Conservation (phyloP, 2,888 invertebrate species). For the Chrysina gloriosa region DNA sequence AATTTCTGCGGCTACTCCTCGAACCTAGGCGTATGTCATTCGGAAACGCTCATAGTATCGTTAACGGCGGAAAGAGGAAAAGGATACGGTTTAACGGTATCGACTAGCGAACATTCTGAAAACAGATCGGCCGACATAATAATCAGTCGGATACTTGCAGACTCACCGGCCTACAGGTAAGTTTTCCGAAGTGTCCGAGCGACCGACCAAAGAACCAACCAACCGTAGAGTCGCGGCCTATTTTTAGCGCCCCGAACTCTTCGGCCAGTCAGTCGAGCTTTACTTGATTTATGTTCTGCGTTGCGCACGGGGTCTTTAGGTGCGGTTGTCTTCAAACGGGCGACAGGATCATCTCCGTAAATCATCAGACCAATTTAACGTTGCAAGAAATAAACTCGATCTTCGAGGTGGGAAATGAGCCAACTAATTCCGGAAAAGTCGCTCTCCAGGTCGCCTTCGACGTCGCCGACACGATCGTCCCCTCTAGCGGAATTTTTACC, state of each 20-base stretch:
- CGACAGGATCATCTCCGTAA: constrained; percentile 86
- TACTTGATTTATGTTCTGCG: constrained; percentile 32
- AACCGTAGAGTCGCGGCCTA: no score
- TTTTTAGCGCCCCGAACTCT: constrained; percentile 2
- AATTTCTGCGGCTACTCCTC: constrained; percentile 53
- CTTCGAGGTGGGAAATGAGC: constrained; percentile 66
- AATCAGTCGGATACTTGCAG: constrained; percentile 67
- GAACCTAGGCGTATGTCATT: constrained; percentile 64
- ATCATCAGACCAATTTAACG: constrained; percentile 79
- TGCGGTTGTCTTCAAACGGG: constrained; percentile 82
- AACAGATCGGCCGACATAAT: constrained; percentile 63
- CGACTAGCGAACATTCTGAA: constrained; percentile 64
- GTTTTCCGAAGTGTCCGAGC: constrained; percentile 28
- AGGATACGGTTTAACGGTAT: constrained; percentile 68
- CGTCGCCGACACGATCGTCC: constrained; percentile 91
- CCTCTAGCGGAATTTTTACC: constrained; percentile 89
- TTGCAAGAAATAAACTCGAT: constrained; percentile 70
- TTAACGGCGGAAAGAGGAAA: constrained; percentile 66
- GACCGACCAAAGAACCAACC: background rate
- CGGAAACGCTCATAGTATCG: constrained; percentile 68
- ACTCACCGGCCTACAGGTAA: constrained; percentile 72
- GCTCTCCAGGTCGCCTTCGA: constrained; percentile 89
- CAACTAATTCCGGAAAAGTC: constrained; percentile 73
- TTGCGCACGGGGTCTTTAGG: constrained; percentile 61
- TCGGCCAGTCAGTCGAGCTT: background rate